phyloP scores from a whole-genome alignment of 2,888 invertebrate genomes.

The Kuschelorhynchus macadamiae region DNA sequence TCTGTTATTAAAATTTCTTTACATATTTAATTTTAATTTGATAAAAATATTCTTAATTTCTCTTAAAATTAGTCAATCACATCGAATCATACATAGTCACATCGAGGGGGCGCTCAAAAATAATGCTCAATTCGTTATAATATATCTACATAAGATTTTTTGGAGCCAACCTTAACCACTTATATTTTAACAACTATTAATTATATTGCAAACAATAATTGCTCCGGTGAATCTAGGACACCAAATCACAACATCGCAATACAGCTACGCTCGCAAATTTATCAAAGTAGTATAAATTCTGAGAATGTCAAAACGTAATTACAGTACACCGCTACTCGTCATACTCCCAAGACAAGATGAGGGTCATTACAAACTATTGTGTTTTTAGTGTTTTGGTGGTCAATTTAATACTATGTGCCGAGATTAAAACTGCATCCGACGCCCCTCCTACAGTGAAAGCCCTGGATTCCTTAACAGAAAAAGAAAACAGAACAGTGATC shows the following conservation, averaged over 20 bases:
- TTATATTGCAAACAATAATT: too few relatives aligned
- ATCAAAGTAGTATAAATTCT: constrained; percentile 25
- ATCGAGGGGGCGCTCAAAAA: too few relatives aligned
- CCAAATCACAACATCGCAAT: constrained; percentile 8
- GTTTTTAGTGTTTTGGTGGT: constrained; percentile 22
- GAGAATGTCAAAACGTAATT: background rate
- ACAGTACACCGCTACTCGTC: constrained; percentile 25
- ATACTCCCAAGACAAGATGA: constrained; percentile 33
- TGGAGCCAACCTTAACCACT: too few relatives aligned
- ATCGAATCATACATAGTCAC: too few relatives aligned
- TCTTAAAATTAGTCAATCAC: too few relatives aligned
- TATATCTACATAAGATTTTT: too few relatives aligned
- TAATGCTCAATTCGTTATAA: too few relatives aligned
- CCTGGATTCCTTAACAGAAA: background rate
- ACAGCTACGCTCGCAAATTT: constrained; percentile 23
- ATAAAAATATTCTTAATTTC: too few relatives aligned
- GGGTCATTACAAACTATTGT: constrained; percentile 13
- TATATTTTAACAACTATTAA: too few relatives aligned
- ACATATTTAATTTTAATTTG: too few relatives aligned
- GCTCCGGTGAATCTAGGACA: constrained; percentile 14
- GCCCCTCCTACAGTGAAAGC: constrained; percentile 6
- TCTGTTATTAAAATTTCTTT: too few relatives aligned
- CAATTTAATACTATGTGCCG: constrained; percentile 27
- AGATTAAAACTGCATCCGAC: constrained; percentile 20
- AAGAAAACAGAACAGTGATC: background rate